phyloP scores from a whole-genome alignment of 2,888 invertebrate genomes.

The Apomyelois bistriatella region DNA sequence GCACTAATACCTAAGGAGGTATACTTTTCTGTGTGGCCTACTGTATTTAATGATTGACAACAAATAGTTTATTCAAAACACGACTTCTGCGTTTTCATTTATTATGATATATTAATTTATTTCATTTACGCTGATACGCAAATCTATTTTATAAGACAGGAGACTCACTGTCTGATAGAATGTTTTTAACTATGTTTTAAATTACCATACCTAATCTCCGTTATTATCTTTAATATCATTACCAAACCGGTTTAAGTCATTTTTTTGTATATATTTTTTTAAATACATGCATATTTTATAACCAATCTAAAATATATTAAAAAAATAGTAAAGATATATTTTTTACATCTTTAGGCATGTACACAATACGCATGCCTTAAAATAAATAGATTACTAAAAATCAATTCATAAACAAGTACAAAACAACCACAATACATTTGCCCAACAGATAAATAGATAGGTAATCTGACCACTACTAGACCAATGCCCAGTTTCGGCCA shows the following conservation, averaged over 20 bases:
- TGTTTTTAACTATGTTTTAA: constrained; percentile 5
- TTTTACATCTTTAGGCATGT: too few relatives aligned
- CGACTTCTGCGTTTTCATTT: too few relatives aligned
- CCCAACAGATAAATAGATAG: not conserved
- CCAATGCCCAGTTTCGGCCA: constrained; percentile 16
- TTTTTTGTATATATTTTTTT: constrained; percentile 4
- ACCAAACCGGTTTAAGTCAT: not conserved
- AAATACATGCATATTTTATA: not conserved
- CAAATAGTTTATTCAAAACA: too few relatives aligned
- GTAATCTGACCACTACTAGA: not conserved
- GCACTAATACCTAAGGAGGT: too few relatives aligned
- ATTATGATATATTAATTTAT: too few relatives aligned
- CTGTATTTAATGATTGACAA: too few relatives aligned
- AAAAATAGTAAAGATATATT: too few relatives aligned
- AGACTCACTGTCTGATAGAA: constrained; percentile 11
- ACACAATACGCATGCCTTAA: too few relatives aligned
- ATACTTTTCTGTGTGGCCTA: too few relatives aligned
- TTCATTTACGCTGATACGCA: constrained; percentile 9
- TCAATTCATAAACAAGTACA: not conserved
- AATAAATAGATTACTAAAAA: too few relatives aligned
- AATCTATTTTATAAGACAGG: constrained; percentile 1
- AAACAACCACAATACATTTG: too few relatives aligned
- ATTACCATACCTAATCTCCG: constrained; percentile 7
- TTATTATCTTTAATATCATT: constrained; percentile 2
- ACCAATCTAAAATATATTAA: too few relatives aligned